Evolutionary conservation across 2,797 vertebrate species (phyloP).

Genomic region (Myoxocephalus aenaeus): DNA sequence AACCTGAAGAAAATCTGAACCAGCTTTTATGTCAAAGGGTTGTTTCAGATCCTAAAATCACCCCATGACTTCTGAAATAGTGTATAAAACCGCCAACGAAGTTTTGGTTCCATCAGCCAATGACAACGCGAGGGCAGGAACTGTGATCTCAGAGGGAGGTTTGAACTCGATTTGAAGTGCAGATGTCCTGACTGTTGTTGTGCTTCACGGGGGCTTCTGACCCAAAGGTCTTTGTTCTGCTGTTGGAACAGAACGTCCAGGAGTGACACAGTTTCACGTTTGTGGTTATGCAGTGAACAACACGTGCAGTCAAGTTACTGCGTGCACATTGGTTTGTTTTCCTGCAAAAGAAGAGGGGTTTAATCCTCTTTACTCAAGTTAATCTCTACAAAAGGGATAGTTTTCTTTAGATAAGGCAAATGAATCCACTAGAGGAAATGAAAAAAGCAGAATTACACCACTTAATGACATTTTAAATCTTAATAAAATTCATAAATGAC

Average conservation of each 20-base stretch:
- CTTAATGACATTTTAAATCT: not conserved
- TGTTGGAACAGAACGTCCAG: conserved; percentile 43
- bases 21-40: not conserved
- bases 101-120: not conserved
- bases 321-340: not conserved
- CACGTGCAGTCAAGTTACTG: not conserved
- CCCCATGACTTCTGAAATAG: not conserved
- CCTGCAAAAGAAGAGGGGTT: not conserved
- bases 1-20: not conserved
- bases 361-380: not conserved
- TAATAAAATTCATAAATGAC: not conserved
- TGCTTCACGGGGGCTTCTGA: conserved; percentile 68
- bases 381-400: not conserved
- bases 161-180: conserved; percentile 49
- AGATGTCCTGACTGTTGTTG: conserved; percentile 76
- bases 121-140: conserved; percentile 23
- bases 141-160: conserved; percentile 60
- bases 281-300: conserved; percentile 26
- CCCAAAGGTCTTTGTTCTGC: conserved; percentile 52
- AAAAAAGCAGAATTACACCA: not conserved
- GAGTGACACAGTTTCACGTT: conserved; percentile 12
- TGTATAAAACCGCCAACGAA: not conserved
- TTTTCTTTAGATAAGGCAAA: not conserved
- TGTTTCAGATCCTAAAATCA: not conserved
- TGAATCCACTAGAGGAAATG: not conserved